Percentiles rank a stretch among this genome's conserved stretches.
phyloP scores from a whole-genome alignment of 2,113 vertebrate species.

The Circaetus cinerascens region DNA sequence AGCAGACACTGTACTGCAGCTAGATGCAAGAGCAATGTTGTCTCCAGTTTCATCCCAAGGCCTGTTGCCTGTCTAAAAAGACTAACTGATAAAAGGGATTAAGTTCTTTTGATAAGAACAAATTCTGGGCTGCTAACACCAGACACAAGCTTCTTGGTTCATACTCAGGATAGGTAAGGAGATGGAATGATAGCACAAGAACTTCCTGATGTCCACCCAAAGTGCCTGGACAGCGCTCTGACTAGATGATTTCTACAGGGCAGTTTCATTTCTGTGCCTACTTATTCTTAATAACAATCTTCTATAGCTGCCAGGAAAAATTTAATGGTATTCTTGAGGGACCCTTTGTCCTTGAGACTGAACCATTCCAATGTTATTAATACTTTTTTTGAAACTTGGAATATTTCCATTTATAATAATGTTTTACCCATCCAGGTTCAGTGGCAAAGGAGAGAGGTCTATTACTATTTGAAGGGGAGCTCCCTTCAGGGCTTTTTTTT shows the following conservation, averaged over 20 bases:
- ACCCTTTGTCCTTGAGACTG: background rate
- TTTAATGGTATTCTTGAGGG: background rate
- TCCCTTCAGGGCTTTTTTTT: conserved; percentile 73
- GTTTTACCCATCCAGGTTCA: conserved; percentile 63
- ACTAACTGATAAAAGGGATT: background rate
- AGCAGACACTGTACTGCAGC: background rate
- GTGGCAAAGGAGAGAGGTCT: conserved; percentile 75
- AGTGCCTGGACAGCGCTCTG: background rate
- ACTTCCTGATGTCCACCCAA: background rate
- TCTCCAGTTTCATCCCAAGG: background rate
- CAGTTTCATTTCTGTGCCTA: background rate
- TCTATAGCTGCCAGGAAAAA: background rate
- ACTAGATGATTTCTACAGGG: background rate
- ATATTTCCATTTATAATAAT: background rate
- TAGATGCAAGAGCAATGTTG: background rate
- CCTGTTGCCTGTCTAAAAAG: background rate
- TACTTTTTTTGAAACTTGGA: background rate
- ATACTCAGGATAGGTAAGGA: background rate
- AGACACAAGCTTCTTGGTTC: background rate
- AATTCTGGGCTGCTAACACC: background rate
- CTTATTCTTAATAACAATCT: background rate
- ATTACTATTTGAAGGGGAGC: conserved; percentile 75
- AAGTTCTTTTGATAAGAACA: background rate
- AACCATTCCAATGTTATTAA: background rate
- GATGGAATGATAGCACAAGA: background rate